Base-by-base conservation (phyloP, 2,888 invertebrate genomes). In the Strigamia transsilvanica region DNA sequence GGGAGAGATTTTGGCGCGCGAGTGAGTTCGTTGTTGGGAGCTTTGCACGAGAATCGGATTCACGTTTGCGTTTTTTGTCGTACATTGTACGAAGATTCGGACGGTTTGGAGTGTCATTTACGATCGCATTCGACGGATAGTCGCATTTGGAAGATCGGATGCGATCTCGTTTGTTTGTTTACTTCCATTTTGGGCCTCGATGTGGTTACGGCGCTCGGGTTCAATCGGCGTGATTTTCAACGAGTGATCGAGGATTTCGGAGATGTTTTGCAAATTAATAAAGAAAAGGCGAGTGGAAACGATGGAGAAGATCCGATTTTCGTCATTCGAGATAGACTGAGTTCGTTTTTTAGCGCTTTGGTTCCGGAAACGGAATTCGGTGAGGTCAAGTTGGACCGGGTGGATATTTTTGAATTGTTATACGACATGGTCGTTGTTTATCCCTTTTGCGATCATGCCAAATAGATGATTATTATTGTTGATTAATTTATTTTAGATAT, bases 121-220 rank as follows among this genome's bases (percentile, higher is more conserved):
- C 34, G 5, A 9, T n/a, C 27, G 13, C 81, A 81, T 21, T 32
- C 32, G 23, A 13, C 61, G 3, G 81, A 81, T n/a, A 81, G 38
- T 41, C 32, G 38, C 21, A 23, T 73, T 34, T 81, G 81, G 81
- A 81, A 81, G 21, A 41, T 66, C 21, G 73, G 73, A 4, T 18
- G 18, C 15, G 81, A 81, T 41, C 32, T 73, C 10, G n/a, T 81
- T 12, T 42, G 18, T 34, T 73, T 81, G n/a, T 66, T 81, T 13
- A 81, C 73, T 1, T 81, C 81, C 1, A 38, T 81, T 10, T 34
- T 81, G 32, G 81, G 81, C 2, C 15, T 81, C 13, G 81, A 81
- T 15, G 41, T 38, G 18, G 15, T 73, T 1, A 6, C 18, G 3
- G 81, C 61, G 1, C 13, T 73, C 2, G 81, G 81, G 13, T 81